Evolutionary conservation across 2,888 invertebrate species (phyloP), one percentile per base, ranked within the genome.

Genomic region (Acanthosepion esculentum): DNA sequence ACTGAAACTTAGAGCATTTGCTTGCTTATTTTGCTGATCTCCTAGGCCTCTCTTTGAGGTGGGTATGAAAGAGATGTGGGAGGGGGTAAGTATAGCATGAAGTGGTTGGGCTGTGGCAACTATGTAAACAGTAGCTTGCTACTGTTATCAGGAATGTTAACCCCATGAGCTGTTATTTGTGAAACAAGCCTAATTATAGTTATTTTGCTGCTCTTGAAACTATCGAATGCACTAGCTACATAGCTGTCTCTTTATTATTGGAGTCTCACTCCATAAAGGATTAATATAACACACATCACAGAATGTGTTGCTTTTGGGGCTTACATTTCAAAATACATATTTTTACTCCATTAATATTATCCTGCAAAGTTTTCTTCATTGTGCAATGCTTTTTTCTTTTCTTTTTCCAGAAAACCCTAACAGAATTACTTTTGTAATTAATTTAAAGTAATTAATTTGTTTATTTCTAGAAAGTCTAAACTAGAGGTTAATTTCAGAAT

Each of bases 191-290:
- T 78, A 78, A 78, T 78, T 78, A 78, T 78, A 78, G 78, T 78
- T 78, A 78, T 78, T 78, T 78, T n/a, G 78, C 78, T 78, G 78
- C 78, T 78, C 78, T 78, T 78, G n/a, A n/a, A 78, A 78, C 59
- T 59, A 59, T 59, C 59, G 23, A 59, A 59, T 59, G 59, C 59
- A 33, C 78, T 78, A 33, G 18, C 78, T 78, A 33, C n/a, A 78
- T 15, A 78, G n/a, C 78, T 33, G n/a, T 78, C 78, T 78, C n/a
- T 78, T 78, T 33, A n/a, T 33, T 33, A 78, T 33, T 41, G 8
- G 33, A 78, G 78, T 15, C n/a, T n/a, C 20, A 5, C n/a, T 78
- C n/a, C 12, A 78, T 78, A n/a, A 78, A 78, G n/a, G 78, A 78
- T 78, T 78, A 78, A 15, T n/a, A 78, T 78, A n/a, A 78, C 78